Evolutionary conservation across 2,113 vertebrate species (phyloP).

Genomic region (Platysternon megacephalum): DNA sequence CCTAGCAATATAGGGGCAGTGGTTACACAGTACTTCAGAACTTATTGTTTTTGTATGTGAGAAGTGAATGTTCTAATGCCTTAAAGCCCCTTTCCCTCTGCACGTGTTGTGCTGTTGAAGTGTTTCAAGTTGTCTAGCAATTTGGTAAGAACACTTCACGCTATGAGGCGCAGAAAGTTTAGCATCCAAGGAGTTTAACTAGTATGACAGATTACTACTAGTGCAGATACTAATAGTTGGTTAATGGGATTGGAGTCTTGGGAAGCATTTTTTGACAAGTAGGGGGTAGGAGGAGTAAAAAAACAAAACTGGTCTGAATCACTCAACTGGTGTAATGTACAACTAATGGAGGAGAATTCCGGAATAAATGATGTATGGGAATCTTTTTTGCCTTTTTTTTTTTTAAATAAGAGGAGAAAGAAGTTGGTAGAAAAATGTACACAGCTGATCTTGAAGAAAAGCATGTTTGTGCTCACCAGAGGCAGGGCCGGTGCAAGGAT

Average conservation of each 20-base stretch:
- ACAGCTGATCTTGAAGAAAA: background rate
- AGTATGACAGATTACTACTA: background rate
- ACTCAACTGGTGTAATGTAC: background rate
- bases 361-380: background rate
- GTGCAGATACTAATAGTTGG: background rate
- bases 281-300: background rate
- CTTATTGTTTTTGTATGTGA: accelerated
- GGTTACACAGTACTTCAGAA: background rate
- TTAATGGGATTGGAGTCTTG: background rate
- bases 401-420: background rate
- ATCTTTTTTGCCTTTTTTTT: background rate
- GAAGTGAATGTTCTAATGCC: background rate
- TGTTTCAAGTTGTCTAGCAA: background rate
- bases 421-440: accelerated
- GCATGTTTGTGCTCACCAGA: accelerated
- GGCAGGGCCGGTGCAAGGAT: no score
- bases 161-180: background rate
- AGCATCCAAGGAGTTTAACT: background rate
- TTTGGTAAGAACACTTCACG: background rate
- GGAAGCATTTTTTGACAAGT: background rate
- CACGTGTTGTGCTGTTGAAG: background rate
- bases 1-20: background rate
- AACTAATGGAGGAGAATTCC: background rate
- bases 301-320: background rate
- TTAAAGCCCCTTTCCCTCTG: background rate